phyloP scores from a whole-genome alignment of 2,113 vertebrate species.

The Indri indri region DNA sequence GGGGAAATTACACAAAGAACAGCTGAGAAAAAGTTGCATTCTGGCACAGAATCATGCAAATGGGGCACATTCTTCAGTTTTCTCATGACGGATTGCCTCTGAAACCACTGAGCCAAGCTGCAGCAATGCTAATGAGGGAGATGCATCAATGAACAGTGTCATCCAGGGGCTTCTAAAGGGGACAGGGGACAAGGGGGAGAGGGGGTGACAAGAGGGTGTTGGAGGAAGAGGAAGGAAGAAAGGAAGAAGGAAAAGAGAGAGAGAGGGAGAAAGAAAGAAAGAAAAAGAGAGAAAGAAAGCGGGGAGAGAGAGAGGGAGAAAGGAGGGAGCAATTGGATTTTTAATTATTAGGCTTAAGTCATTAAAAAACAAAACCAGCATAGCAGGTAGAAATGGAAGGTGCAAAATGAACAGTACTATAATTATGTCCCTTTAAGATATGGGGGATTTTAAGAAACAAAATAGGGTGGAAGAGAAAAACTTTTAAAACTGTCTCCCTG shows the following conservation, averaged over 20 bases:
- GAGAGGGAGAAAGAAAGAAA: constrained; percentile 60
- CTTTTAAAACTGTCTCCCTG: constrained; percentile 10
- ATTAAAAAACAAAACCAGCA: constrained; percentile 46
- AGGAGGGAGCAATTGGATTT: neutral
- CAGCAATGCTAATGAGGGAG: constrained; percentile 94
- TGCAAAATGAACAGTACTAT: neutral
- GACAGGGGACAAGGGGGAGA: constrained; percentile 47
- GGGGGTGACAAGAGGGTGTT: constrained; percentile 74
- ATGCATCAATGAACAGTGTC: constrained; percentile 94
- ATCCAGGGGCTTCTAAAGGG: constrained; percentile 87
- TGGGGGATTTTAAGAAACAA: constrained; percentile 43
- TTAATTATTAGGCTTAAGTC: constrained; percentile 24
- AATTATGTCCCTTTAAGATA: neutral
- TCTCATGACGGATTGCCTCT: constrained; percentile 92
- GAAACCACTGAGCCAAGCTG: constrained; percentile 89
- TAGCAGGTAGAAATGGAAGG: constrained; percentile 60
- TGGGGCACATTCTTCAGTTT: constrained; percentile 92
- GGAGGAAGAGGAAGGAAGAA: constrained; percentile 68
- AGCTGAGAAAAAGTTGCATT: constrained; percentile 88
- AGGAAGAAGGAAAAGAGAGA: constrained; percentile 58
- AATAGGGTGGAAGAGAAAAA: constrained; percentile 1
- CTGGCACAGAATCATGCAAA: constrained; percentile 91
- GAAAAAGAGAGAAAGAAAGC: neutral
- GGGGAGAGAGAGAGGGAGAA: constrained; percentile 64
- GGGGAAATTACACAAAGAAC: constrained; percentile 87